Evolutionary conservation across 2,113 vertebrate species (phyloP).

Genomic region (Psittacula cyanocephala): DNA sequence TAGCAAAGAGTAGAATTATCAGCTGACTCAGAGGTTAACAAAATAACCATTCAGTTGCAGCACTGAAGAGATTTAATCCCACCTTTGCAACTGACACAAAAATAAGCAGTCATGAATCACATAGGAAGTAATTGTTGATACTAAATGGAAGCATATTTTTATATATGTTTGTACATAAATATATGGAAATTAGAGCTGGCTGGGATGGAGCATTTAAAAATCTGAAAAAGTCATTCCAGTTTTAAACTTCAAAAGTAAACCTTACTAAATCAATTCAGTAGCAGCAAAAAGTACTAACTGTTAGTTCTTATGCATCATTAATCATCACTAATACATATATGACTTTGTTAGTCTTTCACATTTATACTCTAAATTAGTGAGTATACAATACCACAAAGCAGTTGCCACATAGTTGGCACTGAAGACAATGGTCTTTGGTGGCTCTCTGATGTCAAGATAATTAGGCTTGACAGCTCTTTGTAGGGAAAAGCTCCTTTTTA

Average conservation of each 20-base stretch:
- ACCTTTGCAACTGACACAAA: not conserved
- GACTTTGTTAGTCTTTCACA: not conserved
- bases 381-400: not conserved
- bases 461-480: not conserved
- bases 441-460: not conserved
- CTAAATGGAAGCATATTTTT: not conserved
- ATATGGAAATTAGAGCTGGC: not conserved
- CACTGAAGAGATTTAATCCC: not conserved
- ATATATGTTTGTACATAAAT: not conserved
- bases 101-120: not conserved
- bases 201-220: not conserved
- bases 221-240: not conserved
- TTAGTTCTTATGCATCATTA: not conserved
- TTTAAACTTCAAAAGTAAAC: not conserved
- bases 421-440: not conserved
- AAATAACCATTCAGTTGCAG: not conserved
- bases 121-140: not conserved
- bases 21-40: not conserved
- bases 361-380: not conserved
- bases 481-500: not conserved
- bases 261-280: not conserved
- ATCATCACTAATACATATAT: not conserved
- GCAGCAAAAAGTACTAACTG: not conserved
- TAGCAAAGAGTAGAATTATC: not conserved
- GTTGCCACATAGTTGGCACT: not conserved